A percentile compares a stretch with the other conserved stretches of the same genome.
These are phyloP conservation scores for Ceratina japonica DNA, from an alignment of 1,140 invertebrate species.

Conservation along the genomic window DNA sequence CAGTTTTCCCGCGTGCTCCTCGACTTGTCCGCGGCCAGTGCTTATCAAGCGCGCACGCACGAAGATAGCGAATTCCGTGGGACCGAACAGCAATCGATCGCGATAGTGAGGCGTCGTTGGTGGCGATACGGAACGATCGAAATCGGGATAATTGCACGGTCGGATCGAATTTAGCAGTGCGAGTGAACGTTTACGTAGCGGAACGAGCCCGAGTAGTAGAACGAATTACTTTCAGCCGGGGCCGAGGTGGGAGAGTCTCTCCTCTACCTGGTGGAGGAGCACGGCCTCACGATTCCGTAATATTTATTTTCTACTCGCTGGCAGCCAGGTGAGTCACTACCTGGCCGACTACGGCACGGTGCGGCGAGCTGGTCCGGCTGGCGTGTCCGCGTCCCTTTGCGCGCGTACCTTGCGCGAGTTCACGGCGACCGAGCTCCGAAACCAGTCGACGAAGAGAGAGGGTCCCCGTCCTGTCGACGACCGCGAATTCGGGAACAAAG, in stretches of 20 bases:
- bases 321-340: conserved; percentile 64
- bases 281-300: conserved; percentile 67
- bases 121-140: neutral
- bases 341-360: conserved; percentile 59
- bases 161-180: conserved; percentile 26
- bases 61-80: too few species aligned
- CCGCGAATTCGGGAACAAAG: neutral
- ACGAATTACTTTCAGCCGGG: conserved; percentile 59
- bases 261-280: conserved; percentile 53
- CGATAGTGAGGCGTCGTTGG: neutral
- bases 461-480: neutral
- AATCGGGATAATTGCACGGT: neutral
- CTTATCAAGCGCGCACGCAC: too few species aligned
- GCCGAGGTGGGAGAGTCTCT: conserved; percentile 39
- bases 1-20: neutral
- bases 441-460: neutral
- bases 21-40: neutral
- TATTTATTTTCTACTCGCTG: conserved; percentile 71
- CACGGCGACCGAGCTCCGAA: conserved; percentile 18
- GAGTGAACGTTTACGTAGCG: conserved; percentile 36
- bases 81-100: neutral
- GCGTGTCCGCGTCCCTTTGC: conserved; percentile 32
- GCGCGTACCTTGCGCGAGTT: conserved; percentile 15
- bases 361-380: conserved; percentile 54
- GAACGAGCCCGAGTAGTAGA: conserved; percentile 21